Evolutionary conservation across 2,797 vertebrate species (phyloP).

Genomic region (Tenualosa ilisha): DNA sequence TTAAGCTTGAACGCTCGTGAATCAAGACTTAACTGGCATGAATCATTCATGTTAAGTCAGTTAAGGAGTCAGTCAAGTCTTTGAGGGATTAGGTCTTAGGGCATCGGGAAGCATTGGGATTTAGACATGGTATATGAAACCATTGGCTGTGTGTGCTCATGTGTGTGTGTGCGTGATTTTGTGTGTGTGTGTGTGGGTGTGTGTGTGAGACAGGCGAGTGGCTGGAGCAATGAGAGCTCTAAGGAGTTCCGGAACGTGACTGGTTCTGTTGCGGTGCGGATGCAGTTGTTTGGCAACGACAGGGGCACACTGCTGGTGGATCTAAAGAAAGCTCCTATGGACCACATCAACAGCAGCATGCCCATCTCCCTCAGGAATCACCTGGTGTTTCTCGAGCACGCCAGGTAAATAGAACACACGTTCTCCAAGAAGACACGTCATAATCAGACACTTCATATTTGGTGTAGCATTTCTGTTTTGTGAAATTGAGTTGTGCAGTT

Average conservation of each 20-base stretch:
- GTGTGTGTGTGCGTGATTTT: constrained; percentile 20
- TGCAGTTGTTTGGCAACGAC: constrained; percentile 67
- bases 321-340: constrained; percentile 65
- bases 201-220: constrained; percentile 59
- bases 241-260: constrained; percentile 63
- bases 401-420: constrained; percentile 61
- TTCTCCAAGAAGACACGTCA: neutral
- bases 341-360: constrained; percentile 47
- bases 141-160: constrained; percentile 42
- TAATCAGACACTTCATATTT: too few relatives aligned
- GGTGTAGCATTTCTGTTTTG: too few relatives aligned
- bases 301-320: constrained; percentile 70
- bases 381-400: constrained; percentile 74
- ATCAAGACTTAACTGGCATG: too few relatives aligned
- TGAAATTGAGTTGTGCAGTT: too few relatives aligned
- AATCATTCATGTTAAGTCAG: too few relatives aligned
- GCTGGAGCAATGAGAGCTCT: constrained; percentile 66
- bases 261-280: constrained; percentile 60
- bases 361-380: constrained; percentile 71
- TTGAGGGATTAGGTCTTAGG: too few relatives aligned
- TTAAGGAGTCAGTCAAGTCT: too few relatives aligned
- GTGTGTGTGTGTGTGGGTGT: constrained; percentile 16
- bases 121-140: constrained; percentile 44
- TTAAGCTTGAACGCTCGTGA: too few relatives aligned
- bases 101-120: neutral